These are phyloP conservation scores for Caenorhabditis wallacei DNA, from an alignment of 2,888 invertebrate genomes.

Conservation along the genomic window DNA sequence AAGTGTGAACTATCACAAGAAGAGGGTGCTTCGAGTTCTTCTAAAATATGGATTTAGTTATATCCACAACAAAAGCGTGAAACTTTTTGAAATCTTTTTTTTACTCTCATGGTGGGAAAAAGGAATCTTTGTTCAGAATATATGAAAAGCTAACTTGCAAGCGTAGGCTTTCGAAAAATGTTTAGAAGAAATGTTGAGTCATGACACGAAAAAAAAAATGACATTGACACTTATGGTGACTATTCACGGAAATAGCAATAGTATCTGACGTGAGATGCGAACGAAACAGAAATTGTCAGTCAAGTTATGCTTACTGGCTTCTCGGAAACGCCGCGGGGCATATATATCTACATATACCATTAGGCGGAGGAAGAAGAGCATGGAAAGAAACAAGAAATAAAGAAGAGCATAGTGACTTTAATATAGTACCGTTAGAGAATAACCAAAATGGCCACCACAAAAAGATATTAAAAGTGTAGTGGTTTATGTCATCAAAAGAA, in stretches of 20 bases:
- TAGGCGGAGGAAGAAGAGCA: slow-evolving; percentile 17
- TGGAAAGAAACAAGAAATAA: background rate
- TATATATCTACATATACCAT: slow-evolving; percentile 27
- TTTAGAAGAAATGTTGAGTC: background rate
- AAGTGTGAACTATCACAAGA: background rate
- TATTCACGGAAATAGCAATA: slow-evolving; percentile 12
- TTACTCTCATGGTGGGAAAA: slow-evolving; percentile 4
- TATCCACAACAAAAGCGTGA: slow-evolving; percentile 6
- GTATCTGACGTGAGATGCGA: slow-evolving; percentile 33
- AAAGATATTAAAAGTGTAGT: too few relatives aligned
- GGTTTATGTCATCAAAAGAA: too few relatives aligned
- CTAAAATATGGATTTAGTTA: background rate
- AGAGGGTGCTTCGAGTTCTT: background rate
- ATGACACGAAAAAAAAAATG: slow-evolving; percentile 4
- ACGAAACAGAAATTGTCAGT: slow-evolving; percentile 51
- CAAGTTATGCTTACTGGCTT: slow-evolving; percentile 26
- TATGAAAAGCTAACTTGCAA: background rate
- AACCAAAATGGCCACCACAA: too few relatives aligned
- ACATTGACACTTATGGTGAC: slow-evolving; percentile 12
- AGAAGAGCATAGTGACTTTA: background rate
- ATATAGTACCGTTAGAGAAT: too few relatives aligned
- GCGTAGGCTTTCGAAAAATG: background rate
- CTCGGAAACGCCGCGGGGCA: slow-evolving; percentile 42
- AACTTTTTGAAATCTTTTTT: background rate
- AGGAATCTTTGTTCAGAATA: slow-evolving; percentile 38